Percentiles rank a stretch among this genome's conserved stretches.
These are phyloP conservation scores for Clarias pachynema DNA, from an alignment of 2,797 vertebrate species.

Conservation along the genomic window DNA sequence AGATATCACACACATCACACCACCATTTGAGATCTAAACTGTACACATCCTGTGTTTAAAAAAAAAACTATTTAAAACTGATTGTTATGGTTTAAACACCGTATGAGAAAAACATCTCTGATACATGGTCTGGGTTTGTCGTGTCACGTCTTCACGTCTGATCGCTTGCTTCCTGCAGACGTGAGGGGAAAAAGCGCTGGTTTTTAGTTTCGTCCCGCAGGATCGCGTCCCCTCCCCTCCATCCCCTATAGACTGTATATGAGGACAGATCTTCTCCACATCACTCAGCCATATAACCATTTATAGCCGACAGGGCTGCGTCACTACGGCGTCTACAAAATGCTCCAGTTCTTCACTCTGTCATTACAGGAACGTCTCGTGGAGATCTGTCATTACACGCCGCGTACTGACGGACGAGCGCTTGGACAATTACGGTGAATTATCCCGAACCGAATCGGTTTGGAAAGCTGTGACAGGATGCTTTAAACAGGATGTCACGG, in stretches of 20 bases:
- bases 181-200: not conserved
- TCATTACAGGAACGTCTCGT: conserved; percentile 7
- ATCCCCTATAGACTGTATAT: not conserved
- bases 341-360: not conserved
- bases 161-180: not conserved
- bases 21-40: too few relatives aligned
- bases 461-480: not conserved
- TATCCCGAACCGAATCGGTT: conserved; percentile 9
- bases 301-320: not conserved
- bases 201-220: not conserved
- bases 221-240: not conserved
- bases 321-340: not conserved
- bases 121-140: not conserved
- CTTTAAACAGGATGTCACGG: not conserved
- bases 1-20: too few relatives aligned
- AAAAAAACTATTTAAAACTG: too few relatives aligned
- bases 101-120: too few relatives aligned
- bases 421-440: conserved; percentile 32
- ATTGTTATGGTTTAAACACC: not conserved
- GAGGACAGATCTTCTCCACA: not conserved
- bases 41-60: too few relatives aligned
- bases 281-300: too few relatives aligned
- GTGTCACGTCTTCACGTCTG: not conserved
- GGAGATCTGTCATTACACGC: conserved; percentile 26
- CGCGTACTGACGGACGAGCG: not conserved